phyloP scores from a whole-genome alignment of 1,140 invertebrate species.

The Psilanteris sp. region DNA sequence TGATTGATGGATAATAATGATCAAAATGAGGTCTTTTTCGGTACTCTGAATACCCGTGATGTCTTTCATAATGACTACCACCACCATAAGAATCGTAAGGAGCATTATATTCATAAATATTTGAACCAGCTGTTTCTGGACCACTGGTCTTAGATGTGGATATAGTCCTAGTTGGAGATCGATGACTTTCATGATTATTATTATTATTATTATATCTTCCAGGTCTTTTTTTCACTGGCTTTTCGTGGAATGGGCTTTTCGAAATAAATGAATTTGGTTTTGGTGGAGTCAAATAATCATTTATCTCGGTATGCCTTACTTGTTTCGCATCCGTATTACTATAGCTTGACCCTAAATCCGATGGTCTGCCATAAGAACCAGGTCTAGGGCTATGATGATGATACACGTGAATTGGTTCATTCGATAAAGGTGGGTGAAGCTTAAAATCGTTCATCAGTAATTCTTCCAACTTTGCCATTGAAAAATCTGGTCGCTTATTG shows the following conservation, averaged over 20 bases:
- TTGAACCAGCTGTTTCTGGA: slow-evolving; percentile 61
- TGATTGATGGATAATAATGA: slow-evolving; percentile 63
- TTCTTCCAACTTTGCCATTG: slow-evolving; percentile 69
- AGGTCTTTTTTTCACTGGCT: slow-evolving; percentile 70
- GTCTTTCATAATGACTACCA: slow-evolving; percentile 32
- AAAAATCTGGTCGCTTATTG: slow-evolving; percentile 66
- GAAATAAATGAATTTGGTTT: slow-evolving; percentile 67
- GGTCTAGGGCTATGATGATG: slow-evolving; percentile 43
- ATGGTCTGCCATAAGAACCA: slow-evolving; percentile 28
- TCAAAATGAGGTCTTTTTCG: slow-evolving; percentile 50
- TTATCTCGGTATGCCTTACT: slow-evolving; percentile 61
- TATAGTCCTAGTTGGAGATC: slow-evolving; percentile 28
- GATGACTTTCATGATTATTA: slow-evolving; percentile 45
- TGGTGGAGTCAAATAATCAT: slow-evolving; percentile 73
- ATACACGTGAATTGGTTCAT: slow-evolving; percentile 53
- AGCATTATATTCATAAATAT: slow-evolving; percentile 34
- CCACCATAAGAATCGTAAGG: slow-evolving; percentile 43
- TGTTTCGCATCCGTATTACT: slow-evolving; percentile 45
- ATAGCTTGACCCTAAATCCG: slow-evolving; percentile 43
- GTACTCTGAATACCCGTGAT: slow-evolving; percentile 34
- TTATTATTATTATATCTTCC: slow-evolving; percentile 43
- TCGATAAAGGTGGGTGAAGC: slow-evolving; percentile 28
- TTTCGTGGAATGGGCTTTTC: slow-evolving; percentile 72
- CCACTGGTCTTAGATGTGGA: slow-evolving; percentile 36
- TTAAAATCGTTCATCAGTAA: slow-evolving; percentile 69